Conservation (phyloP, 2,113 vertebrate species). For the Cryptoleucopteryx plumbea region DNA sequence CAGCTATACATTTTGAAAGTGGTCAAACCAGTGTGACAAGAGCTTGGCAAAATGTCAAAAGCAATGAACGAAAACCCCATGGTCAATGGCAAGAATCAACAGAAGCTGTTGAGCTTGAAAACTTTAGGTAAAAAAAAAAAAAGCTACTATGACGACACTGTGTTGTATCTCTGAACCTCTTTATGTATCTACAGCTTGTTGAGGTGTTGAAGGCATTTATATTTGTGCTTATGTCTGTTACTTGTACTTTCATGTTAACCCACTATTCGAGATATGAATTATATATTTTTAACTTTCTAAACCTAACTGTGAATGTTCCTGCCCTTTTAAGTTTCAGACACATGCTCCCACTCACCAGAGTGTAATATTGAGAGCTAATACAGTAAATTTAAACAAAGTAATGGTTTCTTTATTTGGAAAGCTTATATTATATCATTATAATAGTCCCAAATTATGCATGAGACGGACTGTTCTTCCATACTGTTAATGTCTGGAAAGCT, state of each 20-base stretch:
- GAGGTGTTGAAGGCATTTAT: not conserved
- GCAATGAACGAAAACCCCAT: slow-evolving; percentile 27
- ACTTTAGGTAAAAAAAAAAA: slow-evolving; percentile 78
- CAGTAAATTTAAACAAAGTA: not conserved
- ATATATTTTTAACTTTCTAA: not conserved
- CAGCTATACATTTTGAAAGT: slow-evolving; percentile 68
- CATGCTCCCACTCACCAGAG: not conserved
- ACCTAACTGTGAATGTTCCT: not conserved
- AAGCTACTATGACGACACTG: not conserved
- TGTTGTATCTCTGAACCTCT: not conserved
- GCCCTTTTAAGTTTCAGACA: not conserved
- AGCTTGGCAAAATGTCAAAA: slow-evolving; percentile 41
- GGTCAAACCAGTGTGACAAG: slow-evolving; percentile 53
- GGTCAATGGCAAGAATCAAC: slow-evolving; percentile 60
- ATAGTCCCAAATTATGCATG: not conserved
- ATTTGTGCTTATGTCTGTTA: not conserved
- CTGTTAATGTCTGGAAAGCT: not conserved
- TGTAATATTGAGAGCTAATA: not conserved
- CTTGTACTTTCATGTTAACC: not conserved
- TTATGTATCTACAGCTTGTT: not conserved
- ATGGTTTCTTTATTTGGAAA: not conserved
- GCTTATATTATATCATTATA: not conserved
- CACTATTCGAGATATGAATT: not conserved
- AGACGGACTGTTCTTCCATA: not conserved
- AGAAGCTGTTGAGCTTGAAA: slow-evolving; percentile 83